phyloP scores from a whole-genome alignment of 2,888 invertebrate genomes.

The Oligia fasciuncula region DNA sequence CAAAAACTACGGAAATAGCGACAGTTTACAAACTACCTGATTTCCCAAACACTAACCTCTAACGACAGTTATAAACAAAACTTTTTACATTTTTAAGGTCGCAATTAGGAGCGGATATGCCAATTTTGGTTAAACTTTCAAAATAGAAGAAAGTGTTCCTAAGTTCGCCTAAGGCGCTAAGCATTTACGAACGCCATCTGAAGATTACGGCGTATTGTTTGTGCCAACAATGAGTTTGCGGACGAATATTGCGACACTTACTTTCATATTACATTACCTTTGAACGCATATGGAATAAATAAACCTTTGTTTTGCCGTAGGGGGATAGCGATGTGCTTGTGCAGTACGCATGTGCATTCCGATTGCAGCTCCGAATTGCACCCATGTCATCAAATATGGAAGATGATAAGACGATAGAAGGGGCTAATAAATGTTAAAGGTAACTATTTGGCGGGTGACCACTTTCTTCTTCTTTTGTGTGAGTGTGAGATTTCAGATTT shows the following conservation, averaged over 20 bases:
- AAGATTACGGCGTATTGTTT: conserved; percentile 74
- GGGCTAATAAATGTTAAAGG: background rate
- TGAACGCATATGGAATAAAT: conserved; percentile 43
- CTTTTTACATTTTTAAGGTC: conserved; percentile 36
- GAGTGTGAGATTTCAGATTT: too few relatives aligned
- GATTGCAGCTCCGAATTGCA: conserved; percentile 25
- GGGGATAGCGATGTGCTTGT: conserved; percentile 24
- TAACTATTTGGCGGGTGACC: background rate
- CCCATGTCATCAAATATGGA: background rate
- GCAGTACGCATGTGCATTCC: conserved; percentile 40
- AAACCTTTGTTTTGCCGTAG: conserved; percentile 23
- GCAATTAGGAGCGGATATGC: conserved; percentile 58
- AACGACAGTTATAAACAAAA: conserved; percentile 26
- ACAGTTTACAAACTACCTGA: conserved; percentile 42
- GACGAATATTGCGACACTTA: conserved; percentile 61
- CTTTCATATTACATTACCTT: conserved; percentile 64
- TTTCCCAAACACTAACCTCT: conserved; percentile 12
- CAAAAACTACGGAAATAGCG: conserved; percentile 10
- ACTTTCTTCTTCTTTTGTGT: background rate
- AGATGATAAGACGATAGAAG: too few relatives aligned
- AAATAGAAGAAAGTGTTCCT: conserved; percentile 62
- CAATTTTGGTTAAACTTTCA: conserved; percentile 65
- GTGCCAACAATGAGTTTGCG: conserved; percentile 65
- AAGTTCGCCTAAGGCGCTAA: conserved; percentile 58
- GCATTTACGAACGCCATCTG: conserved; percentile 64